Base-by-base conservation (phyloP, 64 coral and sea anemone genomes). In the Dendrophyllia cribrosa region DNA sequence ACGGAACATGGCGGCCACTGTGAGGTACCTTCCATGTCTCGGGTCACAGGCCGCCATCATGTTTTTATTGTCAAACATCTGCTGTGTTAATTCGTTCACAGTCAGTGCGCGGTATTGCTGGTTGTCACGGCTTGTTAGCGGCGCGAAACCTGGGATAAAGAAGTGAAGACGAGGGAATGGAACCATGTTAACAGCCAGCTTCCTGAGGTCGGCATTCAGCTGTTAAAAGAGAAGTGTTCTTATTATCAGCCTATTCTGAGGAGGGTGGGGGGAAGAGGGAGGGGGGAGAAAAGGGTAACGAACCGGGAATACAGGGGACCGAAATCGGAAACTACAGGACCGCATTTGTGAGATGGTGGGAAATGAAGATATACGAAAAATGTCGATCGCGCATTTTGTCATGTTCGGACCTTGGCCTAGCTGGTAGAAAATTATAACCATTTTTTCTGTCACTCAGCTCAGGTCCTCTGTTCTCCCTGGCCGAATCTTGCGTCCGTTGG, bases 21-120 rank as follows among this genome's bases (percentile, higher is more conserved):
- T 92, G 15, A 92, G 68, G 43, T 92, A 92, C 47, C 90, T 81
- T 26, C 90, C 90, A 21, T 92, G 90, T 3, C 78, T 56, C 43
- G 90, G 90, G 66, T 92, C 90, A 65, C 90, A 92, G 7, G 90
- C 90, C 53, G 90, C 90, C 90, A 92, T 92, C 90, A 92, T 92
- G 79, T 92, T 92, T 43, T 92, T 92, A n/a, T 71, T 82, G 14
- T 92, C 90, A 43, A 92, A 92, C 90, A 92, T 92, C 44, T 92
- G 90, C 7, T 92, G 90, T 5, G 90, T 92, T 43, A 92, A 52
- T 55, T 92, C 90, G 58, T 53, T 72, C 51, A 92, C 79, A 51
- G 79, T 92, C 90, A 92, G 49, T 7, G 90, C 79, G 53, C 90
- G 80, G 76, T 79, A 92, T 53, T 61, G 55, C 67, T 87, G 70